These are phyloP conservation scores for Coptodon rendalli DNA, from an alignment of 2,113 vertebrate genomes.

Conservation along the genomic window DNA sequence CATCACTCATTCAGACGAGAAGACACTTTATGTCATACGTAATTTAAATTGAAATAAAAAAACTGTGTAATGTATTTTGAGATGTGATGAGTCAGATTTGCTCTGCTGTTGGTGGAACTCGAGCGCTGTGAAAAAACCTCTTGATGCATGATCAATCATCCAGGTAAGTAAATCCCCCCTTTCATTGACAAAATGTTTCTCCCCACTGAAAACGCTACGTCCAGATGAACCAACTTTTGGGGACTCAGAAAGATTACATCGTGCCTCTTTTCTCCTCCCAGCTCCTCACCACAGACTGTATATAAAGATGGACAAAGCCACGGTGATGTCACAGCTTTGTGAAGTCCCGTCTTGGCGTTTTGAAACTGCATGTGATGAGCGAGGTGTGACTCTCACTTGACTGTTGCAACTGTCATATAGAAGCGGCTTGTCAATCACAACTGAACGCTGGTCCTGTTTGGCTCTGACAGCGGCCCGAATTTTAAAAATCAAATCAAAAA, in stretches of 20 bases:
- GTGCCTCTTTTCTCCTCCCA: neutral
- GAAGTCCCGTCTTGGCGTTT: neutral
- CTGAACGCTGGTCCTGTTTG: fast-evolving
- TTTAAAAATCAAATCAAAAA: neutral
- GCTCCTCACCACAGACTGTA: neutral
- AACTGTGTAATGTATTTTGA: neutral
- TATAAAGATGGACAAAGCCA: neutral
- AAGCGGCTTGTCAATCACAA: fast-evolving
- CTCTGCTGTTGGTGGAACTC: no score
- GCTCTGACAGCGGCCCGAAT: neutral
- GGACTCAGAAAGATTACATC: neutral
- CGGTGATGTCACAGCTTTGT: neutral
- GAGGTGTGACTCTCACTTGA: neutral
- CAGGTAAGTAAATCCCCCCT: no score
- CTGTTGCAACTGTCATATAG: neutral
- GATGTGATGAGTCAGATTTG: neutral
- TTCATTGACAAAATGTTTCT: no score
- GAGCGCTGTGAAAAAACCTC: neutral
- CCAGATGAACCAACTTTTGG: no score
- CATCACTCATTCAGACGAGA: neutral
- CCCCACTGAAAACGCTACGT: no score
- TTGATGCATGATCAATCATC: no score
- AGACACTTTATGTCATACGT: neutral
- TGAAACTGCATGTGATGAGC: neutral
- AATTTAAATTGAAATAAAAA: neutral